phyloP scores from a whole-genome alignment of 2,113 vertebrate genomes.

The Upupa epops region DNA sequence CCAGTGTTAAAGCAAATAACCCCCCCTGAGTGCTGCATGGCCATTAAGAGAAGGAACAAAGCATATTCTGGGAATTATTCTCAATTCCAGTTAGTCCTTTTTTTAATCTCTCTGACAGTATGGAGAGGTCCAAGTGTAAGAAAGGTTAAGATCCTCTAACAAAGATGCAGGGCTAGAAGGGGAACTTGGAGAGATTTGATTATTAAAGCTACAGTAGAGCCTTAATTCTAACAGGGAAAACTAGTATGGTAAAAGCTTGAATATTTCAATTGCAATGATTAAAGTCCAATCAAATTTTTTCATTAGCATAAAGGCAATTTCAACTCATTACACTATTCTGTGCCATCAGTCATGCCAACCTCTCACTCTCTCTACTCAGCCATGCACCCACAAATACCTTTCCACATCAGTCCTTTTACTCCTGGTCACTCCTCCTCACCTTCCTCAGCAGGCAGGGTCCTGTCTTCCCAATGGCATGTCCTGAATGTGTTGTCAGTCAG shows the following conservation, averaged over 20 bases:
- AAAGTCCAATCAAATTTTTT: background rate
- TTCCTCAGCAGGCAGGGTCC: background rate
- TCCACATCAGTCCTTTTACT: background rate
- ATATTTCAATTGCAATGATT: background rate
- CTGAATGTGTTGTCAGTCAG: background rate
- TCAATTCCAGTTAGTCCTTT: background rate
- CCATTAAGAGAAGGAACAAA: background rate
- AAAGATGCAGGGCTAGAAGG: background rate
- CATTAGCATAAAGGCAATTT: background rate
- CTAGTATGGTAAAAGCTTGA: background rate
- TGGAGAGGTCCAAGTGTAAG: background rate
- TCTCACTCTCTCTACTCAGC: background rate
- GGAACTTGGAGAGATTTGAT: background rate
- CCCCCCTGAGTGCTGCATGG: background rate
- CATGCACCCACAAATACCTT: conserved; percentile 30
- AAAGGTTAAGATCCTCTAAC: background rate
- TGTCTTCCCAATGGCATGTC: background rate
- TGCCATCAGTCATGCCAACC: background rate
- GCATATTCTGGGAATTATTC: background rate
- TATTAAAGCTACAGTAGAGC: background rate
- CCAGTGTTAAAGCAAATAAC: background rate
- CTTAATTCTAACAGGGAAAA: background rate
- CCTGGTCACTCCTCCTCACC: background rate
- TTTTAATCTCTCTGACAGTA: background rate
- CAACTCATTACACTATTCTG: background rate